Base-by-base conservation (phyloP, 1,140 invertebrate genomes). In the Cyphomyrmex costatus region DNA sequence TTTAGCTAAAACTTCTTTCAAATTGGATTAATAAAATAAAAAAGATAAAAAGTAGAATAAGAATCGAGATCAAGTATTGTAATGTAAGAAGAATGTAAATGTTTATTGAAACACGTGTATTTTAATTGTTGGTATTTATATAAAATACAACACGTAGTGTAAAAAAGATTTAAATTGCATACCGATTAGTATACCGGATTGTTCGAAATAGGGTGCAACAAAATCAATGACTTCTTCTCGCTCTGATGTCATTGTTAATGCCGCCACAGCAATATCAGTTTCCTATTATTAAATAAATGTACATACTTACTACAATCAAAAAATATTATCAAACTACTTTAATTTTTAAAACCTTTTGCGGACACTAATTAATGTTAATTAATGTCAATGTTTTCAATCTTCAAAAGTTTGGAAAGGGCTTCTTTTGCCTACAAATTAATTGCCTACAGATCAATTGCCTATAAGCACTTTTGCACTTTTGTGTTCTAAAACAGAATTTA, bases 201-300 rank as follows among this genome's bases (percentile, higher is more conserved):
- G 97, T 92, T 98, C 98, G 92, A 98, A 98, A 93, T 98, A 99
- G 0, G 98, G 98, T 0, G 98, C 97, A 7, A 98, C 97, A 92
- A 98, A 99, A 94, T 99, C 98, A 8, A 99, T 97, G 0, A 98
- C 98, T 96, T 99, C 98, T 93, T 99, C 98, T 74, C 98, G 96
- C 90, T 98, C 98, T 8, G 98, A 98, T 14, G 98, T 99, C 97
- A 99, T 99, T 12, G 98, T 98, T 3, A 99, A 94, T 0, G 98
- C 97, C 2, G 97, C 97, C 3, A 99, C 96, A 0, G 97, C 97
- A 63, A 99, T 96, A 92, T 99, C 98, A 2, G 98, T 98, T 95
- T 98, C 97, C 97, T 60, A 27, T 60, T 24, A 58, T 27, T 60
- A 24, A 76, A 76, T 16, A 68, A 58, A 68, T 68, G 36, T 8